A percentile compares a stretch with the other conserved stretches of the same genome.
Conservation (phyloP, 2,797 vertebrate species). For the Artibeus lituratus region DNA sequence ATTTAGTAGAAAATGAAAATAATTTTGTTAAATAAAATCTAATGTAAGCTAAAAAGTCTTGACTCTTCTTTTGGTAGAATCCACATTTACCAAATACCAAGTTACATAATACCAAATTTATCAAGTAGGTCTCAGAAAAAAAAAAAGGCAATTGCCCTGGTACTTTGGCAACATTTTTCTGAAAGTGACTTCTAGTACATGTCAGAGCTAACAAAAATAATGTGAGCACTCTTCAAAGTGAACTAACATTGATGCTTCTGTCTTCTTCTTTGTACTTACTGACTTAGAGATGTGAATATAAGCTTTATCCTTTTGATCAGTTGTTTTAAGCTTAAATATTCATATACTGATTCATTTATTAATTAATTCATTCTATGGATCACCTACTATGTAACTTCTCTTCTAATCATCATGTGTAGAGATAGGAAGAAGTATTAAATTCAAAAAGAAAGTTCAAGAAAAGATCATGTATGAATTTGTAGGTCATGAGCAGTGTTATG, state of each 20-base stretch:
- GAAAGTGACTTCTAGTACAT: neutral
- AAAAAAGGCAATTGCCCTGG: neutral
- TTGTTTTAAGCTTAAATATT: neutral
- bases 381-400: neutral
- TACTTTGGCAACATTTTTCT: neutral
- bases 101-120: neutral
- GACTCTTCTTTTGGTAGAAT: neutral
- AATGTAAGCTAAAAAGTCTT: neutral
- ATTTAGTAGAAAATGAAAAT: neutral
- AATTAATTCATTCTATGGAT: neutral
- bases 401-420: neutral
- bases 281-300: neutral
- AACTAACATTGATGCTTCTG: neutral
- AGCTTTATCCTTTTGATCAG: neutral
- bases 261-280: neutral
- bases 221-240: neutral
- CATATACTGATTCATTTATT: neutral
- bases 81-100: neutral
- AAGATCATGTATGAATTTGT: fast-evolving
- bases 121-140: neutral
- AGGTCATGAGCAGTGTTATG: too few relatives aligned
- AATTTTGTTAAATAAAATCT: neutral
- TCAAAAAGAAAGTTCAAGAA: neutral
- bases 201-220: neutral
- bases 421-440: neutral